Percentiles rank a stretch among this genome's conserved stretches.
Evolutionary conservation across 2,888 invertebrate genomes (phyloP).

Genomic region (Drosophila melanosoma): DNA sequence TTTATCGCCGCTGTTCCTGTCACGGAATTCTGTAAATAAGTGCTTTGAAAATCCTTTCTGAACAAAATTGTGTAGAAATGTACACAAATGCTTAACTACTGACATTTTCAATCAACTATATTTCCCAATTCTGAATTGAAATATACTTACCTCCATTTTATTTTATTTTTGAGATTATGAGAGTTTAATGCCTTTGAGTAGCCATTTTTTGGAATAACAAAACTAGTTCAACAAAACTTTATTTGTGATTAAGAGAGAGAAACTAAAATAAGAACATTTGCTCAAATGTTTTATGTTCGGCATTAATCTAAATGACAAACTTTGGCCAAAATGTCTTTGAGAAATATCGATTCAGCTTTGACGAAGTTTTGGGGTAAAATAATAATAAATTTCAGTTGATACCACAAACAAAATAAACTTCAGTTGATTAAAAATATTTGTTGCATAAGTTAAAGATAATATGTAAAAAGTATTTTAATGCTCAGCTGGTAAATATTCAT

Average conservation of each 20-base stretch:
- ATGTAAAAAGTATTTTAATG: background rate
- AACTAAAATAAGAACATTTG: background rate
- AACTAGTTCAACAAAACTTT: background rate
- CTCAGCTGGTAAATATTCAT: background rate
- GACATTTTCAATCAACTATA: background rate
- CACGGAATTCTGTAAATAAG: background rate
- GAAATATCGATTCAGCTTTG: background rate
- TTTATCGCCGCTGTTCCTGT: background rate
- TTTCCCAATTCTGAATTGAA: background rate
- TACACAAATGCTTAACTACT: background rate
- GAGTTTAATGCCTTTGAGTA: background rate
- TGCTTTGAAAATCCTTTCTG: constrained; percentile 2
- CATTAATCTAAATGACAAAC: background rate
- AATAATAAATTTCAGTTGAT: background rate
- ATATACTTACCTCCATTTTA: background rate
- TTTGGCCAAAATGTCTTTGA: background rate
- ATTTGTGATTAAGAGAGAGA: background rate
- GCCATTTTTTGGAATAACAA: background rate
- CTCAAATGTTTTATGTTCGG: background rate
- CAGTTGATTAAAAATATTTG: background rate
- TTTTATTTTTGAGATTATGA: background rate
- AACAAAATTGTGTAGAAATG: background rate
- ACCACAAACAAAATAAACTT: background rate
- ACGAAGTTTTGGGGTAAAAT: background rate
- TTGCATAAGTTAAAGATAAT: background rate